Evolutionary conservation across 2,888 invertebrate species (phyloP).

Genomic region (Rhogogaster chlorosoma): DNA sequence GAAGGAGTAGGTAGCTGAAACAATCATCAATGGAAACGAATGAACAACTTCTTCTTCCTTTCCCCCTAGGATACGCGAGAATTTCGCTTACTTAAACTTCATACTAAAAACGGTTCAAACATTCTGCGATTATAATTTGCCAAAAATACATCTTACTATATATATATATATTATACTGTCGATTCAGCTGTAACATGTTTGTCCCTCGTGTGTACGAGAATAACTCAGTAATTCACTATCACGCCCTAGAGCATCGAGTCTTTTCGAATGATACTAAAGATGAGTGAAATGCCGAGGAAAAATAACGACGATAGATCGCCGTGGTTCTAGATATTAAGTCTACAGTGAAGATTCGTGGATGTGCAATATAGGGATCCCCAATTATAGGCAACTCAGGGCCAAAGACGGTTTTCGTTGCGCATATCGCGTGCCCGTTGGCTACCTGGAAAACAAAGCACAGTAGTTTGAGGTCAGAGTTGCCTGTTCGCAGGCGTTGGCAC

Average conservation of each 20-base stretch:
- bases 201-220: not conserved
- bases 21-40: constrained; percentile 5
- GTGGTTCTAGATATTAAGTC: not conserved
- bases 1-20: not conserved
- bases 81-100: not conserved
- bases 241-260: not conserved
- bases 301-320: not conserved
- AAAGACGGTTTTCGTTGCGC: too few relatives aligned
- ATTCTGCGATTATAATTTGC: not conserved
- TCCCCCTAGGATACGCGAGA: not conserved
- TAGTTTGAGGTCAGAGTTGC: too few relatives aligned
- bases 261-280: not conserved
- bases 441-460: too few relatives aligned
- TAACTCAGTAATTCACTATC: not conserved
- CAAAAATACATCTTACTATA: not conserved
- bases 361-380: too few relatives aligned
- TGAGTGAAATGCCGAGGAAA: not conserved
- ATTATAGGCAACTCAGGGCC: too few relatives aligned
- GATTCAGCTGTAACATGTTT: not conserved
- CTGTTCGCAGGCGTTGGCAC: too few relatives aligned
- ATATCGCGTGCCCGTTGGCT: too few relatives aligned
- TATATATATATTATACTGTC: too few relatives aligned
- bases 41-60: not conserved
- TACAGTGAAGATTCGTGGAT: too few relatives aligned
- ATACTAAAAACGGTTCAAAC: not conserved